Evolutionary conservation across 2,797 vertebrate species (phyloP).

Genomic region (Atherinosoma microstoma): DNA sequence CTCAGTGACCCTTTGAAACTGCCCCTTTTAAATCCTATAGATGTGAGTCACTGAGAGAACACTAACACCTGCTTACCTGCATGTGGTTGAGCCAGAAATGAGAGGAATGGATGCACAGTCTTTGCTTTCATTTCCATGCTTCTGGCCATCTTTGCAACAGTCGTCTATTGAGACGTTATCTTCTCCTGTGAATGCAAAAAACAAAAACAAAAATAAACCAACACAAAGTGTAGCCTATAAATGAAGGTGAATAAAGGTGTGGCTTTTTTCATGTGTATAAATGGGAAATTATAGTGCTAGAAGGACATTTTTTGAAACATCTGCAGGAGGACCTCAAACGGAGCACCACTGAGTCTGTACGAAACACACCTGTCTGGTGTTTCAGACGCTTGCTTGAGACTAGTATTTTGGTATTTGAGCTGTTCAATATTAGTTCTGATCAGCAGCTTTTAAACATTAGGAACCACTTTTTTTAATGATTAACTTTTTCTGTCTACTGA

Average conservation of each 20-base stretch:
- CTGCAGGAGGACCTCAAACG: no score
- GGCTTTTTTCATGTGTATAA: background rate
- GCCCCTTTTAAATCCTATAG: background rate
- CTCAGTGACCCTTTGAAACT: background rate
- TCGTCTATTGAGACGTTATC: conserved; percentile 83
- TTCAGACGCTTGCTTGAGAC: background rate
- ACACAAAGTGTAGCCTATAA: no score
- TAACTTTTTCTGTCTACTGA: conserved; percentile 5
- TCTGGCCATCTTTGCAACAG: conserved; percentile 91
- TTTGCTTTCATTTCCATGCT: conserved; percentile 80
- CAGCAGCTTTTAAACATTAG: background rate
- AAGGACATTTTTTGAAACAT: no score
- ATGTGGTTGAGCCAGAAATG: conserved; percentile 85
- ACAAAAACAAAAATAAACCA: background rate
- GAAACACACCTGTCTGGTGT: conserved; percentile 5
- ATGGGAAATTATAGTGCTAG: background rate
- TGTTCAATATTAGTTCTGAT: no score
- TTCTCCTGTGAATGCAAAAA: conserved; percentile 29
- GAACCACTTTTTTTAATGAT: background rate
- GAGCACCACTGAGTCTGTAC: background rate
- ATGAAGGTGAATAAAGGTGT: no score
- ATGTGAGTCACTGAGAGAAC: conserved; percentile 1
- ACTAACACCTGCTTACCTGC: conserved; percentile 84
- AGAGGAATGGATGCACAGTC: conserved; percentile 86
- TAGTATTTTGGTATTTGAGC: background rate